Conservation (phyloP, 2,888 invertebrate species). For the Cephus sareptanus region DNA sequence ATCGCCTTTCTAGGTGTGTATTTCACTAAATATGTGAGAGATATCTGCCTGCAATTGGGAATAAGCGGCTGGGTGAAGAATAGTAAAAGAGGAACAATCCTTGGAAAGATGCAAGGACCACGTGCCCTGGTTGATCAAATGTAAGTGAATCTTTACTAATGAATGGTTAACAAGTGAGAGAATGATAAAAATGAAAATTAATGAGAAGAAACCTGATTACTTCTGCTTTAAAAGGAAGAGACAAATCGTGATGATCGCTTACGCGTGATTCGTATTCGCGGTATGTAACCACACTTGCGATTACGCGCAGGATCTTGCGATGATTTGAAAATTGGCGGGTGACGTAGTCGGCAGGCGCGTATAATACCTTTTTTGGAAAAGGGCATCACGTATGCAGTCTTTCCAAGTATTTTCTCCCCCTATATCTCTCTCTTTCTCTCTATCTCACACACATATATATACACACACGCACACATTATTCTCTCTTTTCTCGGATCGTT, state of each 20-base stretch:
- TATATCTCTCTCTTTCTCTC: background rate
- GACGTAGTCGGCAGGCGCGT: constrained; percentile 2
- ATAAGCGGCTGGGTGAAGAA: constrained; percentile 94
- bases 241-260: background rate
- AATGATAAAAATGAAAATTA: background rate
- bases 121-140: constrained; percentile 83
- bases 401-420: background rate
- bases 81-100: constrained; percentile 86
- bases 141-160: constrained; percentile 70
- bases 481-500: constrained; percentile 13
- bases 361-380: constrained; percentile 9
- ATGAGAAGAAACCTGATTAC: background rate
- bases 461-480: background rate
- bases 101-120: constrained; percentile 89
- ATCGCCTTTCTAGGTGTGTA: constrained; percentile 75
- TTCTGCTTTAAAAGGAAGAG: background rate
- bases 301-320: background rate
- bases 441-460: too few relatives aligned
- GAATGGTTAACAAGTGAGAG: background rate
- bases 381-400: background rate
- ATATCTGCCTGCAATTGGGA: constrained; percentile 78
- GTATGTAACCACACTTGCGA: background rate
- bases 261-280: background rate
- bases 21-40: constrained; percentile 90
- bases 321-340: background rate